phyloP scores from a whole-genome alignment of 2,113 vertebrate species.

The Bucco capensis region DNA sequence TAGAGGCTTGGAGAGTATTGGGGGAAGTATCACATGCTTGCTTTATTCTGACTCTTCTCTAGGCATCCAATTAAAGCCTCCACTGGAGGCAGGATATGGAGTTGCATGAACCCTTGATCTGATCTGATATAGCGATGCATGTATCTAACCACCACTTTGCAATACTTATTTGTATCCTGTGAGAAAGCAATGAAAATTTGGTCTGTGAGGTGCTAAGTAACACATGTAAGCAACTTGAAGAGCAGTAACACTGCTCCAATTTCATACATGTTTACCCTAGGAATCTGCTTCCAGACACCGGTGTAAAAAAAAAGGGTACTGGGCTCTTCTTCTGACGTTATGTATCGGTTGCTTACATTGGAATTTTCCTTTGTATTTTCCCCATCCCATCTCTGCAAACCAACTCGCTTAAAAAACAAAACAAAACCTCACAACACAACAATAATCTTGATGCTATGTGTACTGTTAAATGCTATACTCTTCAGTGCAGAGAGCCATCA shows the following conservation, averaged over 20 bases:
- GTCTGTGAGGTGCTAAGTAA: neutral
- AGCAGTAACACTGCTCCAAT: neutral
- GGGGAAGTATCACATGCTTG: neutral
- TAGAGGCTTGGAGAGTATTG: neutral
- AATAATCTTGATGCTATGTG: neutral
- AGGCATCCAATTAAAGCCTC: neutral
- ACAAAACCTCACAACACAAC: neutral
- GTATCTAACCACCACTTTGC: neutral
- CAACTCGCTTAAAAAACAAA: neutral
- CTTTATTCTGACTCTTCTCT: neutral
- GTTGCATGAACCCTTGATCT: neutral
- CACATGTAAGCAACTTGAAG: neutral
- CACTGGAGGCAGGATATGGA: neutral
- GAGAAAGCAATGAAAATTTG: neutral
- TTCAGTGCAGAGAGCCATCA: neutral
- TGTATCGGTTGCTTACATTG: neutral
- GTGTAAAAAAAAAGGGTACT: neutral
- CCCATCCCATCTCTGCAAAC: neutral
- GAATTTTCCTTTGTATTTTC: neutral
- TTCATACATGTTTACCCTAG: neutral
- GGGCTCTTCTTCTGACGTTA: neutral
- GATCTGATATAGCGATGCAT: neutral
- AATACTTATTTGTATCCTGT: fast-evolving
- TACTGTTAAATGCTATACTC: neutral
- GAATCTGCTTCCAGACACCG: neutral